Conservation (phyloP, 2,888 invertebrate species). For the Conomelus anceps region DNA sequence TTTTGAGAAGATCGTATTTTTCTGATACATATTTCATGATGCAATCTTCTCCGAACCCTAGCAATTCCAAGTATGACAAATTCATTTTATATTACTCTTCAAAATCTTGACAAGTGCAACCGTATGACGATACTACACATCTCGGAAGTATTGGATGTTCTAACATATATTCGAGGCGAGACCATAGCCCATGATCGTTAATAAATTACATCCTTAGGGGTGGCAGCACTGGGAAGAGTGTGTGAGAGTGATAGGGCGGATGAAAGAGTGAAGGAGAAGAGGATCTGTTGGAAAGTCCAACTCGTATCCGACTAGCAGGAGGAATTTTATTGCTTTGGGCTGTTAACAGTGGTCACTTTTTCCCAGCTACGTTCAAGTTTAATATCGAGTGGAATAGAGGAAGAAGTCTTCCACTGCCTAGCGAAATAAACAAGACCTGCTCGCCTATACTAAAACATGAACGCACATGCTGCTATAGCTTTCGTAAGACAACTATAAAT, state of each 20-base stretch:
- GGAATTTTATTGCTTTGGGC: neutral
- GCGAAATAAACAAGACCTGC: neutral
- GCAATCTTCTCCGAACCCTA: neutral
- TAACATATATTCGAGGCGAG: neutral
- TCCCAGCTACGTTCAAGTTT: neutral
- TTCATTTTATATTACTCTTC: neutral
- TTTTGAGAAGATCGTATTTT: neutral
- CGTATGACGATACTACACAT: neutral
- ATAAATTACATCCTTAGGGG: neutral
- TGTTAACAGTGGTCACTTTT: neutral
- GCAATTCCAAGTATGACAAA: neutral
- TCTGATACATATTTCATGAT: neutral
- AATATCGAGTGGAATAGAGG: neutral
- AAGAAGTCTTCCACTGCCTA: neutral
- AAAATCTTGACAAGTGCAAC: neutral
- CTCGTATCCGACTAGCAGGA: neutral
- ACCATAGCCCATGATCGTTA: neutral
- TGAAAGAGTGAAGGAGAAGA: neutral
- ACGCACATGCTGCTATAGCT: neutral
- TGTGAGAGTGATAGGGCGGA: no score
- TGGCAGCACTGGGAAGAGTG: neutral
- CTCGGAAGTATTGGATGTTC: neutral
- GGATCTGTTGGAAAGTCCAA: neutral
- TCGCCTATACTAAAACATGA: neutral
- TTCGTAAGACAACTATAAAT: neutral